These are phyloP conservation scores for Microhierax caerulescens DNA, from an alignment of 2,797 vertebrate genomes.

Conservation along the genomic window DNA sequence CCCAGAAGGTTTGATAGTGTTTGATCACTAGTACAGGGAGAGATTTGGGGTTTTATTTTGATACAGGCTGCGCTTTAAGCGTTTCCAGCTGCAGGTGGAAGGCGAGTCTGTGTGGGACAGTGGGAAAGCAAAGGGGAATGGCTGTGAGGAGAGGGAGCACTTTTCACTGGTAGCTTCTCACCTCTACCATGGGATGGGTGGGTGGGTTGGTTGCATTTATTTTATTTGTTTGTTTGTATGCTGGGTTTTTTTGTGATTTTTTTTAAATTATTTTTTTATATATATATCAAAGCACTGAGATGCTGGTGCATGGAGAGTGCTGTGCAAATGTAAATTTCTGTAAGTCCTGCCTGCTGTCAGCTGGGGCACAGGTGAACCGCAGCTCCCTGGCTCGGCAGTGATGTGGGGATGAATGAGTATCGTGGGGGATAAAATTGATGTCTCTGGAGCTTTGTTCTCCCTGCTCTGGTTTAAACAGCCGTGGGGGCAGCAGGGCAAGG, in stretches of 20 bases:
- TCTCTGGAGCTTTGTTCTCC: background rate
- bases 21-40: background rate
- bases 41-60: background rate
- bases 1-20: background rate
- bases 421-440: accelerated
- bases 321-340: background rate
- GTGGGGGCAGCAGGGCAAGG: background rate
- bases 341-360: background rate
- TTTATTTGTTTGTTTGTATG: background rate
- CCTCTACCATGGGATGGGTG: background rate
- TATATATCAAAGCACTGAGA: background rate
- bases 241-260: no score
- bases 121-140: background rate
- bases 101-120: background rate
- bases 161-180: background rate
- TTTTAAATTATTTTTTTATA: background rate
- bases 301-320: background rate
- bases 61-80: background rate
- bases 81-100: background rate
- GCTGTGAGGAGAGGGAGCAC: background rate
- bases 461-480: background rate
- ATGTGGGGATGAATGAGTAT: background rate
- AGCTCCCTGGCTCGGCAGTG: background rate
- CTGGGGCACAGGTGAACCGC: background rate
- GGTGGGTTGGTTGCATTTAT: background rate